These are phyloP conservation scores for Macaca nemestrina DNA, from an alignment of 2,113 vertebrate genomes.

Conservation along the genomic window DNA sequence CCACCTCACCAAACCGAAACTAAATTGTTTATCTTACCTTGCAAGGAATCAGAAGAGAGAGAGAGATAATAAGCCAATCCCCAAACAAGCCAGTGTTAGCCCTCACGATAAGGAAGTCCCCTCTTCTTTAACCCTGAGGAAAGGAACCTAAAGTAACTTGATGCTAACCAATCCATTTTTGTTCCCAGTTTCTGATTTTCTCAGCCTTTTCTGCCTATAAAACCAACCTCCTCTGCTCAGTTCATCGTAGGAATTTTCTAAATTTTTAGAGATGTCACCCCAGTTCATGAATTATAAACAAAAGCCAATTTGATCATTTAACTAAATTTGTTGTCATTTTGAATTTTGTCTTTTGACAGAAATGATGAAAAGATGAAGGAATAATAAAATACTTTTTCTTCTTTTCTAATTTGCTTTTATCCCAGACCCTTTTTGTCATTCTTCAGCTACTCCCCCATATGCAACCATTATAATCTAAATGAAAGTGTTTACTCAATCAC, in stretches of 20 bases:
- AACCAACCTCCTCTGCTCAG: background rate
- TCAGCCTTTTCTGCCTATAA: background rate
- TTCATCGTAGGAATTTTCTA: background rate
- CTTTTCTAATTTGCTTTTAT: conserved; percentile 5
- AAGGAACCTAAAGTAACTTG: background rate
- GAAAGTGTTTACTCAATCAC: background rate
- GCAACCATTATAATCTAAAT: background rate
- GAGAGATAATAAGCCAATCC: background rate
- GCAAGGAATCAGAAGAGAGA: background rate
- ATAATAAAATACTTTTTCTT: background rate
- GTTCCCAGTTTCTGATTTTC: background rate
- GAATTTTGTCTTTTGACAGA: background rate
- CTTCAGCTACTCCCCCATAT: background rate
- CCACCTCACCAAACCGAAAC: background rate
- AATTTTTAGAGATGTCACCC: background rate
- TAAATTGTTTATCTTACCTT: background rate
- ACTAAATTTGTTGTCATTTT: background rate
- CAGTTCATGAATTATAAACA: background rate
- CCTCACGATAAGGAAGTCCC: background rate
- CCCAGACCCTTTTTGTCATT: background rate
- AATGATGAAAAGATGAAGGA: background rate
- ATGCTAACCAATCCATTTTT: background rate
- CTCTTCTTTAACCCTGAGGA: background rate
- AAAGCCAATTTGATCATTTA: background rate
- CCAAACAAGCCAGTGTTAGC: background rate